phyloP scores from a whole-genome alignment of 2,797 vertebrate species.

The Acanthopagrus latus region DNA sequence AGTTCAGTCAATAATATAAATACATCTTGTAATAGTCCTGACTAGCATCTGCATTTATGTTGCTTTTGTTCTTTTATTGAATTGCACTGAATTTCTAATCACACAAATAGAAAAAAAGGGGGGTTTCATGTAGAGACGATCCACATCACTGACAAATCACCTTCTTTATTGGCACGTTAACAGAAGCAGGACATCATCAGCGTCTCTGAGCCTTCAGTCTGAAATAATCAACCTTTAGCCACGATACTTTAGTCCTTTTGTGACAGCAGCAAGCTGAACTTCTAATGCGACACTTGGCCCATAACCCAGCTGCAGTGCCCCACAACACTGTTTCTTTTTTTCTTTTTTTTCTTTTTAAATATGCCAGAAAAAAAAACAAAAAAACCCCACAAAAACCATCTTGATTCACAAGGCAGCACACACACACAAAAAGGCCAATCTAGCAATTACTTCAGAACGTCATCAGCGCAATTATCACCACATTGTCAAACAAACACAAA shows the following conservation, averaged over 20 bases:
- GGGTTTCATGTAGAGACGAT: slow-evolving; percentile 1
- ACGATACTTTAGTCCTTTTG: not conserved
- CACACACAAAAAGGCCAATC: slow-evolving; percentile 11
- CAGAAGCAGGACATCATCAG: slow-evolving; percentile 13
- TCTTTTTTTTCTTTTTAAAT: slow-evolving; percentile 10
- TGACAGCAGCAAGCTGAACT: not conserved
- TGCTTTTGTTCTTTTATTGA: not conserved
- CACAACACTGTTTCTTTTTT: too few relatives aligned
- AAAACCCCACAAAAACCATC: too few relatives aligned
- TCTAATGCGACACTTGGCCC: slow-evolving; percentile 5
- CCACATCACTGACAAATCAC: slow-evolving; percentile 13
- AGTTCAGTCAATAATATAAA: not conserved
- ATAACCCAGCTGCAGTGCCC: not conserved
- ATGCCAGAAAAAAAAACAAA: too few relatives aligned
- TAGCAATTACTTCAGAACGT: slow-evolving; percentile 28
- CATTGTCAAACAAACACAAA: slow-evolving; percentile 37
- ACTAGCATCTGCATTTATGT: not conserved
- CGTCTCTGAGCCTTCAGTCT: not conserved
- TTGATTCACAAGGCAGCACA: slow-evolving; percentile 23
- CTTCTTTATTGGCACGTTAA: slow-evolving; percentile 59
- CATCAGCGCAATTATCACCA: slow-evolving; percentile 28
- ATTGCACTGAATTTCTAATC: not conserved
- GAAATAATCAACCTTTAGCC: not conserved
- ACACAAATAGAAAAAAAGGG: not conserved
- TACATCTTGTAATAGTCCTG: not conserved